These are phyloP conservation scores for Rhegmatorhina hoffmannsi DNA, from an alignment of 2,113 vertebrate genomes.

Conservation along the genomic window DNA sequence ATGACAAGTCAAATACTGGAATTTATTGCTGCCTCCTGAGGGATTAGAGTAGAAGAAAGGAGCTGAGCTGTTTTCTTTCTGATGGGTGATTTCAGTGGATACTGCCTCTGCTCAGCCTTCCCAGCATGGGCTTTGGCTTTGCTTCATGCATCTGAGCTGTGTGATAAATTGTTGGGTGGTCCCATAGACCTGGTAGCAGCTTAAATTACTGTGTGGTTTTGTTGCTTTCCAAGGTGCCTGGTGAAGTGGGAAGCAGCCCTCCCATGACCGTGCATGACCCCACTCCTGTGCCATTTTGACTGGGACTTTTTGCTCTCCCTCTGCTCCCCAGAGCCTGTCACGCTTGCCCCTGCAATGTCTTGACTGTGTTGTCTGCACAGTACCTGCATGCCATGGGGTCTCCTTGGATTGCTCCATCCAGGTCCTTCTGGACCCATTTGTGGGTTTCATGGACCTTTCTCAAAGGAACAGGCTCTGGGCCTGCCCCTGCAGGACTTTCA, in stretches of 20 bases:
- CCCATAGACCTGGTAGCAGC: background rate
- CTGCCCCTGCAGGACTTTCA: background rate
- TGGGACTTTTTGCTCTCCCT: background rate
- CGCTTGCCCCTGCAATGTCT: background rate
- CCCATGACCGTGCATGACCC: rapidly evolving
- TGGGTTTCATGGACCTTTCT: background rate
- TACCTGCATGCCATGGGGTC: rapidly evolving
- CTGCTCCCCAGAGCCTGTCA: background rate
- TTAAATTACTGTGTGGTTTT: background rate
- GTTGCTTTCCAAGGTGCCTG: background rate
- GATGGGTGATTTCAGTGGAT: background rate
- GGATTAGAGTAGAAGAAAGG: conserved; percentile 8
- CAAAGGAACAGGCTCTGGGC: background rate
- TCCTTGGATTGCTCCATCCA: background rate
- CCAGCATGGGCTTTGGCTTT: background rate
- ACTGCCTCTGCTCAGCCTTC: background rate
- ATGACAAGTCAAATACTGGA: conserved; percentile 21
- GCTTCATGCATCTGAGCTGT: background rate
- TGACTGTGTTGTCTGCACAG: background rate
- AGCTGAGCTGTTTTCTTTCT: conserved; percentile 19
- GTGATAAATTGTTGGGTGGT: background rate
- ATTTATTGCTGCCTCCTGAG: conserved; percentile 12
- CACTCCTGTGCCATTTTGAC: rapidly evolving
- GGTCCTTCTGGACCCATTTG: background rate
- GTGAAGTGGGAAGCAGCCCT: background rate